Evolutionary conservation across 2,113 vertebrate genomes (phyloP), one percentile per base, ranked within the genome.

Genomic region (Psophia crepitans): DNA sequence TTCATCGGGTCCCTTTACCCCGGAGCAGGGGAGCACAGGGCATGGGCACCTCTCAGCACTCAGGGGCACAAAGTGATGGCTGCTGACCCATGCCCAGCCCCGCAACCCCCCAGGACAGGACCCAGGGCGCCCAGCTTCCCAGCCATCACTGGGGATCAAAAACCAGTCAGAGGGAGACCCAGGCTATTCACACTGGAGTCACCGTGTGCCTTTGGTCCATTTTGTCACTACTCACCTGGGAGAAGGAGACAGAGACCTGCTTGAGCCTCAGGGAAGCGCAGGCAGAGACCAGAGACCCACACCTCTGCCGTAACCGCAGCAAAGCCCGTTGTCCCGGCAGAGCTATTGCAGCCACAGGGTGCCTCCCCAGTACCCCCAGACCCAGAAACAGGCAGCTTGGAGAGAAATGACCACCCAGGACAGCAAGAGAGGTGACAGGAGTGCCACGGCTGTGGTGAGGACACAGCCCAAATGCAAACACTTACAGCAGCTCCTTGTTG

Each of bases 401-500:
- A 73, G 70, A 80, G 54, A 87, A 84, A 65, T 33, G 2, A 46
- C 27, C 33, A 41, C 32, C 11, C 2, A 18, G 44, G 22, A 48
- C 3, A 23, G 44, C 35, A 71, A 39, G 44, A 77, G 76, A 84
- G 27, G 14, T 39, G 78, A 60, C 61, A 78, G 43, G 20, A 79
- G 8, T 23, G n/a, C 48, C 39, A 46, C 35, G 2, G 4, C 74
- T 77, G 32, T 5, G 41, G 41, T 5, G 8, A 93, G 53, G 26
- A 89, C 73, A 49, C 6, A 1, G 9, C 23, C 21, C 2, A 0
- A 79, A 77, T 8, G 18, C 44, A 30, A 64, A 33, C 69, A 93
- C 98, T 98, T 95, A 98, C 98, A 95, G 96, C 84, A 98, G 3
- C 89, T 98, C 97, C 83, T 98, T 97, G 97, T 99, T 99, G 93